Evolutionary conservation across 2,888 invertebrate genomes (phyloP).

Genomic region (Metacarcinus magister): DNA sequence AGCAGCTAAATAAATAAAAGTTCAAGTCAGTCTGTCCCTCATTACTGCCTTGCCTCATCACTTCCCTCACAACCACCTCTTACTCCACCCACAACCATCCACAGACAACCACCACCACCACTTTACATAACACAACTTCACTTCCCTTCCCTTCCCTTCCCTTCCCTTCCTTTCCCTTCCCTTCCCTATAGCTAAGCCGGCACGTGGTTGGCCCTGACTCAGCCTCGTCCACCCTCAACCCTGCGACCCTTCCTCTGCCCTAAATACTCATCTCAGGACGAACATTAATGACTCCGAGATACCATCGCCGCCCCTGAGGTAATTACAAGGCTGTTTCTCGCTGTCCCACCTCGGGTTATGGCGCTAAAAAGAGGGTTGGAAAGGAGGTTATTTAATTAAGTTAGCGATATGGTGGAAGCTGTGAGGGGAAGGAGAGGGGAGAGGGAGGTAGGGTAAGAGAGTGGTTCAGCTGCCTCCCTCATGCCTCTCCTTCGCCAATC

Average conservation of each 20-base stretch:
- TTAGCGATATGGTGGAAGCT: slow-evolving; percentile 32
- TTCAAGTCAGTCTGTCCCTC: neutral
- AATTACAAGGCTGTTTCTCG: neutral
- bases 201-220: slow-evolving; percentile 12
- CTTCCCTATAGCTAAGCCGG: neutral
- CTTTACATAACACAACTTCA: neutral
- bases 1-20: too few relatives aligned
- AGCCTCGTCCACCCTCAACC: neutral
- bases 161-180: neutral
- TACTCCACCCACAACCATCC: neutral
- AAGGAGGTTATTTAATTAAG: slow-evolving; percentile 17
- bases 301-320: slow-evolving; percentile 44
- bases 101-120: neutral
- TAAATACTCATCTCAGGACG: slow-evolving; percentile 9
- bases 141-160: neutral
- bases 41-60: neutral
- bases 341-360: neutral
- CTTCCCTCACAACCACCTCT: neutral
- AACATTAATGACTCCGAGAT: slow-evolving; percentile 16
- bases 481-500: too few relatives aligned
- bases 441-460: neutral
- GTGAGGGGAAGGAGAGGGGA: neutral
- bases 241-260: neutral
- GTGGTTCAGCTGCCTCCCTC: slow-evolving; percentile 55
- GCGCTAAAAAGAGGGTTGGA: neutral